Percentiles rank a stretch among this genome's conserved stretches.
These are phyloP conservation scores for Lumbricus terrestris DNA, from an alignment of 2,888 invertebrate species.

Conservation along the genomic window DNA sequence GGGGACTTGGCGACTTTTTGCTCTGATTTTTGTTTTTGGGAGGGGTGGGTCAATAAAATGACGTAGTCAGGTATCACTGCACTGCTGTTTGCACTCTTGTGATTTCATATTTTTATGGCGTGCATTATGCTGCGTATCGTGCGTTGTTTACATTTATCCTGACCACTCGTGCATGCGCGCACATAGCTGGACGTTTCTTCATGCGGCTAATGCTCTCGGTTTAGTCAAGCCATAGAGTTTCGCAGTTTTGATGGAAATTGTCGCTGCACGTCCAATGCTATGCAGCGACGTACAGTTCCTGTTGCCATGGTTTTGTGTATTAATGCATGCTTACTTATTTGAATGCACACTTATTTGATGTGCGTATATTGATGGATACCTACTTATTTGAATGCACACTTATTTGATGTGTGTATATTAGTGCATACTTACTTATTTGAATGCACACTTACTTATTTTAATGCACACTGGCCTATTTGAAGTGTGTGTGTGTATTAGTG, in stretches of 20 bases:
- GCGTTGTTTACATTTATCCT: neutral
- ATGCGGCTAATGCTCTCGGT: neutral
- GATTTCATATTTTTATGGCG: neutral
- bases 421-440: too few relatives aligned
- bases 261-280: neutral
- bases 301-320: neutral
- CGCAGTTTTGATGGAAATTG: neutral
- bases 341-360: too few relatives aligned
- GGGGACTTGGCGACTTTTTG: neutral
- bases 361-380: too few relatives aligned
- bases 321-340: neutral
- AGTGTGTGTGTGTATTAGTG: neutral
- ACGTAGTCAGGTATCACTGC: neutral
- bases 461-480: too few relatives aligned
- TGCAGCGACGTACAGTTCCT: neutral
- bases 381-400: too few relatives aligned
- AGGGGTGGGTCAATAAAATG: neutral
- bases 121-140: neutral
- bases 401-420: too few relatives aligned
- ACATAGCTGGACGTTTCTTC: neutral
- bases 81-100: conserved; percentile 3
- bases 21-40: neutral
- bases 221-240: neutral
- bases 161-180: neutral
- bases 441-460: neutral